Conservation (phyloP, 1,140 invertebrate species). For the Pseudomyrmex sp. region DNA sequence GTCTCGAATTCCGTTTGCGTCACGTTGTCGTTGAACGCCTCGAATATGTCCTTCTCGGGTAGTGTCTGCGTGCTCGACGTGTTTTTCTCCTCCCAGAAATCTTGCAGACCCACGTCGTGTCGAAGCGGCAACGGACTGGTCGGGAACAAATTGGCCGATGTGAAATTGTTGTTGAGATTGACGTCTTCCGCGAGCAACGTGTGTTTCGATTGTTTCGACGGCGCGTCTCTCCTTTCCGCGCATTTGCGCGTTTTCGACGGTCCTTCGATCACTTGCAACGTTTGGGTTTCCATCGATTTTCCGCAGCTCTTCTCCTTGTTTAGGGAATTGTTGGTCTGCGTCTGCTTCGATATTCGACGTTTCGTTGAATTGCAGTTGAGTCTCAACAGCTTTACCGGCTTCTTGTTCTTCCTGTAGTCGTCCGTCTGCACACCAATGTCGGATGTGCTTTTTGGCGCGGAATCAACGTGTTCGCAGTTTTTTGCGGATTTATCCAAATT, state of each 20-base stretch:
- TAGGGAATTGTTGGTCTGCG: constrained; percentile 82
- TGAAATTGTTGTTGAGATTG: constrained; percentile 77
- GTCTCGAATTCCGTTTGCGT: constrained; percentile 79
- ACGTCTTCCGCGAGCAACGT: constrained; percentile 75
- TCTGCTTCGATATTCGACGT: constrained; percentile 82
- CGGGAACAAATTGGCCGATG: constrained; percentile 83
- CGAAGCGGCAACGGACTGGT: constrained; percentile 80
- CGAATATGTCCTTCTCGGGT: constrained; percentile 79
- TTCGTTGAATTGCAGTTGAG: constrained; percentile 71
- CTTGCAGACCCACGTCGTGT: constrained; percentile 80
- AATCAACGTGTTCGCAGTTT: neutral
- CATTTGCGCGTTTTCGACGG: constrained; percentile 73
- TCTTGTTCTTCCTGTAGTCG: constrained; percentile 74
- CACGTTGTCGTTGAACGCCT: constrained; percentile 77
- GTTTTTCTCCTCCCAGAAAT: constrained; percentile 83
- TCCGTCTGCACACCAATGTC: constrained; percentile 83
- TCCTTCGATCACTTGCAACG: constrained; percentile 69
- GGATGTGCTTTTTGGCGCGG: constrained; percentile 66
- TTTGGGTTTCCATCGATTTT: constrained; percentile 85
- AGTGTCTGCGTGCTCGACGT: constrained; percentile 84
- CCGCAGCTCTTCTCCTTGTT: constrained; percentile 77
- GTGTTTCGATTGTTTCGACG: constrained; percentile 63
- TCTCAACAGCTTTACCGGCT: constrained; percentile 66
- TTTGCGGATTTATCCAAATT: constrained; percentile 44
- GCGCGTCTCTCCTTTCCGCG: constrained; percentile 58